Conservation (phyloP, 1,140 invertebrate species). For the Manduca sexta region DNA sequence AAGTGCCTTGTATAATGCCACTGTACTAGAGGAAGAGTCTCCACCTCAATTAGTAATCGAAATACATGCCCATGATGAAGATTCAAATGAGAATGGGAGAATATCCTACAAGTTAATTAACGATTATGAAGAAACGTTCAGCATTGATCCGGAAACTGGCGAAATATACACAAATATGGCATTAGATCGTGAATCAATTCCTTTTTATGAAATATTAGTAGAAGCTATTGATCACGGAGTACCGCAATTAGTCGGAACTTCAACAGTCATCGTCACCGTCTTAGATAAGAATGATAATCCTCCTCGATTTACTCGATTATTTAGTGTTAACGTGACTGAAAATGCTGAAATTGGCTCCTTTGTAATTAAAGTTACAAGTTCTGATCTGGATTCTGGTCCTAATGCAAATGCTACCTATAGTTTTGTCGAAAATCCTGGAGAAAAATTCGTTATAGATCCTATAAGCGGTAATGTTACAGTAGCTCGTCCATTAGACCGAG, state of each 20-base stretch:
- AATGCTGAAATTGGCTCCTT: constrained; percentile 94
- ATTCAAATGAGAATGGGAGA: constrained; percentile 90
- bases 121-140: constrained; percentile 85
- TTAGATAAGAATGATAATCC: constrained; percentile 97
- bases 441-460: constrained; percentile 91
- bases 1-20: constrained; percentile 85
- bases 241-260: constrained; percentile 86
- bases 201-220: constrained; percentile 87
- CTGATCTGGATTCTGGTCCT: constrained; percentile 88
- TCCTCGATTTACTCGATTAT: constrained; percentile 92
- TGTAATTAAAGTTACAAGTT: constrained; percentile 93
- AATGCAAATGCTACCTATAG: constrained; percentile 93
- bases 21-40: constrained; percentile 88
- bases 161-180: constrained; percentile 88
- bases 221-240: constrained; percentile 91
- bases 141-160: constrained; percentile 86
- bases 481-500: constrained; percentile 86
- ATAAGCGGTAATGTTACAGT: constrained; percentile 94
- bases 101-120: constrained; percentile 85
- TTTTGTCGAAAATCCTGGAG: constrained; percentile 89
- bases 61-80: constrained; percentile 88
- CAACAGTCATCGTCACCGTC: constrained; percentile 88
- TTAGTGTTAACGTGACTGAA: constrained; percentile 96
- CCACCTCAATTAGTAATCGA: constrained; percentile 85
- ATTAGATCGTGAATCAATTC: constrained; percentile 92